Conservation (phyloP, 2,888 invertebrate genomes). For the Tinea trinotella region DNA sequence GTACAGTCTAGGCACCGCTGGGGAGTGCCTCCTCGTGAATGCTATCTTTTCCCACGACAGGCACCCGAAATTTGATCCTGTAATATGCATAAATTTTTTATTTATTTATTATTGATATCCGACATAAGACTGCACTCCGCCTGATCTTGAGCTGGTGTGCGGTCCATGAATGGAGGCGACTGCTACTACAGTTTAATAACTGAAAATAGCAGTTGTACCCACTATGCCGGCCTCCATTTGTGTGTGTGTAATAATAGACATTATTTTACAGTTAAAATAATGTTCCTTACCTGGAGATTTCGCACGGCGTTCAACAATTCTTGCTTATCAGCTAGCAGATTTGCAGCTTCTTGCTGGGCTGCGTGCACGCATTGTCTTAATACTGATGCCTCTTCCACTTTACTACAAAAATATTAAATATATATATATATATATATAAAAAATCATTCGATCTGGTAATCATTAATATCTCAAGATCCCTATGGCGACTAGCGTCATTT, state of each 20-base stretch:
- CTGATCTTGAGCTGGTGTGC: no score
- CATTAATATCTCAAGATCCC: no score
- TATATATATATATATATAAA: no score
- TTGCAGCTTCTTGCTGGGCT: conserved; percentile 82
- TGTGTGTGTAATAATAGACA: neutral
- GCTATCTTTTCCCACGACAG: conserved; percentile 68
- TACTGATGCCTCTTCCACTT: conserved; percentile 57
- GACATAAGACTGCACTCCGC: no score
- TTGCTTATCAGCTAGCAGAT: conserved; percentile 81
- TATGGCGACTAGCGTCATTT: no score
- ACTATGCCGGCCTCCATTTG: neutral
- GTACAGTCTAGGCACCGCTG: conserved; percentile 72
- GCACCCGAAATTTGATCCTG: conserved; percentile 55
- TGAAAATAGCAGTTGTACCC: no score
- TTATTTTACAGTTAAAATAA: neutral
- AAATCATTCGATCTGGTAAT: no score
- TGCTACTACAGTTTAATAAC: no score
- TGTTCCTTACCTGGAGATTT: conserved; percentile 70
- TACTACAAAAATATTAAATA: no score
- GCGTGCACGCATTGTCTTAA: conserved; percentile 65
- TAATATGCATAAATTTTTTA: conserved; percentile 28
- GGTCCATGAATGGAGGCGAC: no score
- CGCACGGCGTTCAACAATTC: conserved; percentile 79
- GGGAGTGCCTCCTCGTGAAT: conserved; percentile 55
- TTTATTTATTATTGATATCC: neutral